Evolutionary conservation across 1,140 invertebrate species (phyloP), one percentile per base, ranked within the genome.

Genomic region (Conus ventricosus): DNA sequence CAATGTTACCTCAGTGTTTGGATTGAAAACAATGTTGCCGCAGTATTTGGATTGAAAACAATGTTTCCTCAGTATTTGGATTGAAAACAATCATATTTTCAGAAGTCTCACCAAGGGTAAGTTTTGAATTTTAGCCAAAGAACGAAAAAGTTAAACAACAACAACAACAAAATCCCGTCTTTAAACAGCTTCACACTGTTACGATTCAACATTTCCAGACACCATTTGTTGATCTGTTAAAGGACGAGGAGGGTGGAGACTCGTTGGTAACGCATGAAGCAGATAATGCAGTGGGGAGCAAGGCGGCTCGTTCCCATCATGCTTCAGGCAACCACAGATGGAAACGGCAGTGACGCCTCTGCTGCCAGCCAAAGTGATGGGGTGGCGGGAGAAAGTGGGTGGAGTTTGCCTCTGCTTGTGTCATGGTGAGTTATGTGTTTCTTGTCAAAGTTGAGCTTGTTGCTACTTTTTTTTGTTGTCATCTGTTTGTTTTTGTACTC

Each of bases 251-350:
- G 11, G 8, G 2, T 6, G 13, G n/a, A 23, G 84, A 86, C 75
- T 80, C 53, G n/a, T 54, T 87, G 51, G 53, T n/a, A 8, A 8
- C 85, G 20, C 51, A 80, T 87, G 39, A 80, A n/a, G 75, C 20
- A 57, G 17, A 20, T 87, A 1, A 53, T 87, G 51, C n/a, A 55
- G 20, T 87, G 85, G 85, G 71, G 51, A 5, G 27, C 15, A 17
- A 51, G 75, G 25, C 23, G 20, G 15, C 85, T 87, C 23, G 17
- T 87, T 55, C 85, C 85, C 15, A 51, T 8, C 60, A 85, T 85
- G 53, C 53, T 25, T 55, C 23, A 25, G 53, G 20, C 17, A 20
- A 20, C 82, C 55, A 15, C 27, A 3, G 39, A 17, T 23, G 84
- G 63, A 6, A 1, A 53, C 51, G 27, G 17, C 8, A 23, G 27